Percentiles rank a stretch among this genome's conserved stretches.
phyloP scores from a whole-genome alignment of 2,113 vertebrate species.

The Aldabrachelys gigantea region DNA sequence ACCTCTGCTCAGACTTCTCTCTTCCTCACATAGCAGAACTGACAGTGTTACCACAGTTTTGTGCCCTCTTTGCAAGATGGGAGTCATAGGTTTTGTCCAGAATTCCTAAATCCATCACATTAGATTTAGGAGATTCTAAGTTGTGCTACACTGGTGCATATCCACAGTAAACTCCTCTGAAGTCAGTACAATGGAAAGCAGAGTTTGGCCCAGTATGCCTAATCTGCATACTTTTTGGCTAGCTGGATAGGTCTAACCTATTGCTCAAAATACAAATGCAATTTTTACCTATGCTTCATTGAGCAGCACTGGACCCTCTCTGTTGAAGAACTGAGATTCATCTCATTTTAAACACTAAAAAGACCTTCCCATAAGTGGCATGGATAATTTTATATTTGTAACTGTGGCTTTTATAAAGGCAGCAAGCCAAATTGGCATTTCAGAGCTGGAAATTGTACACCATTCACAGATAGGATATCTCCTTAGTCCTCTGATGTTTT shows the following conservation, averaged over 20 bases:
- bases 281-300: background rate
- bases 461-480: background rate
- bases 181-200: background rate
- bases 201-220: accelerated
- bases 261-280: background rate
- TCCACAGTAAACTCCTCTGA: background rate
- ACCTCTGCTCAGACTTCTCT: background rate
- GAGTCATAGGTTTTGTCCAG: background rate
- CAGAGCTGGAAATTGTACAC: background rate
- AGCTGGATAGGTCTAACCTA: background rate
- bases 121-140: background rate
- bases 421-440: background rate
- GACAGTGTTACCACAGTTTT: background rate
- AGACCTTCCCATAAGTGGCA: background rate
- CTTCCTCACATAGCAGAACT: background rate
- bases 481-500: background rate
- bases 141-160: background rate
- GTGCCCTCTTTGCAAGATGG: background rate
- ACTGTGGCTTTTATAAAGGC: background rate
- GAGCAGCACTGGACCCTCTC: background rate
- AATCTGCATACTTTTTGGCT: background rate
- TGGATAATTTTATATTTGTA: background rate
- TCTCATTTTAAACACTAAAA: background rate
- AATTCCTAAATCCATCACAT: background rate
- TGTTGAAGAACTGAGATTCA: background rate